phyloP scores from a whole-genome alignment of 2,888 invertebrate genomes.

The Melipona beecheii region DNA sequence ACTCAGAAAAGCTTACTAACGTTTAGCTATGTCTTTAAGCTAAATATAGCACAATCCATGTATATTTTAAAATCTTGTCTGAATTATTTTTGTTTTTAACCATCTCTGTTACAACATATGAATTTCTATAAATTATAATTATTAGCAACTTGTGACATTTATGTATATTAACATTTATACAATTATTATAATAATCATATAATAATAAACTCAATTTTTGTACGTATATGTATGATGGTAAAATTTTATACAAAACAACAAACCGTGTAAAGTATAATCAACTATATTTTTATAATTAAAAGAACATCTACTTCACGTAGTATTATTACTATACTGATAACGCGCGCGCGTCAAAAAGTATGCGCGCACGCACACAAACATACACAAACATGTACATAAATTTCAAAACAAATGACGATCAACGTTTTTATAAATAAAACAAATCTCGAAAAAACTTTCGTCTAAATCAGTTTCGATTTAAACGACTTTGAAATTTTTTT shows the following conservation, averaged over 20 bases:
- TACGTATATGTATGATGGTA: slow-evolving; percentile 53
- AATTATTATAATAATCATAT: slow-evolving; percentile 46
- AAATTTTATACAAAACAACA: slow-evolving; percentile 64
- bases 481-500: slow-evolving; percentile 38
- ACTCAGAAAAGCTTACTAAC: slow-evolving; percentile 86
- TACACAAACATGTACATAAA: slow-evolving; percentile 49
- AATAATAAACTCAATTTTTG: slow-evolving; percentile 53
- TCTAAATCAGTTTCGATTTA: slow-evolving; percentile 1
- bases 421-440: slow-evolving; percentile 58
- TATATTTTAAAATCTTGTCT: slow-evolving; percentile 23
- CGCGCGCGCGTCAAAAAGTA: slow-evolving; percentile 61
- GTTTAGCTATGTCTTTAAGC: slow-evolving; percentile 33
- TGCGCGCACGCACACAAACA: slow-evolving; percentile 70
- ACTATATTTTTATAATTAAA: slow-evolving; percentile 82
- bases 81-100: slow-evolving; percentile 2
- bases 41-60: slow-evolving; percentile 21
- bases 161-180: slow-evolving; percentile 39
- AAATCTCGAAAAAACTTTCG: slow-evolving; percentile 38
- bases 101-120: slow-evolving; percentile 2
- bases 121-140: slow-evolving; percentile 21
- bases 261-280: slow-evolving; percentile 77
- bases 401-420: slow-evolving; percentile 55
- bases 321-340: slow-evolving; percentile 76
- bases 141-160: slow-evolving; percentile 37
- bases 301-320: slow-evolving; percentile 79